phyloP scores from a whole-genome alignment of 2,888 invertebrate species.

The Nectonema munidae region DNA sequence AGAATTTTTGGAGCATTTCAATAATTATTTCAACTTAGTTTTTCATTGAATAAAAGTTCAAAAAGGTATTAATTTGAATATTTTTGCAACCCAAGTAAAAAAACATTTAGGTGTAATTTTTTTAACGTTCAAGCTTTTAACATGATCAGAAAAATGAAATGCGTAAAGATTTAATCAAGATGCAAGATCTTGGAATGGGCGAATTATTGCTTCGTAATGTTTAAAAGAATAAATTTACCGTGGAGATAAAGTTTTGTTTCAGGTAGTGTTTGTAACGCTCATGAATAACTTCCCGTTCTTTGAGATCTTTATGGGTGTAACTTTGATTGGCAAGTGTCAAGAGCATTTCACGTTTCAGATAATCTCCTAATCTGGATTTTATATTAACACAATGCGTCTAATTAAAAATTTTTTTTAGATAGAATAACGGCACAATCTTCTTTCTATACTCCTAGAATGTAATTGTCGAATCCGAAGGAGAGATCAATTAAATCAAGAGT shows the following conservation, averaged over 20 bases:
- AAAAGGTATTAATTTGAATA: too few species aligned
- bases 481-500: slow-evolving; percentile 52
- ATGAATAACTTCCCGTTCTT: slow-evolving; percentile 36
- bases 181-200: too few species aligned
- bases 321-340: slow-evolving; percentile 26
- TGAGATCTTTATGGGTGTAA: slow-evolving; percentile 32
- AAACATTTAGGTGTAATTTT: too few species aligned
- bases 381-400: slow-evolving; percentile 65
- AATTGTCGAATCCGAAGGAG: slow-evolving; percentile 66
- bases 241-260: not conserved
- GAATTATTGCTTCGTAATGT: too few species aligned
- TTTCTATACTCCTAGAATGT: slow-evolving; percentile 39
- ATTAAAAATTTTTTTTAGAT: slow-evolving; percentile 11
- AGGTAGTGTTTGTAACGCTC: slow-evolving; percentile 42
- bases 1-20: too few species aligned
- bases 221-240: too few species aligned
- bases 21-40: too few species aligned
- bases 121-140: too few species aligned
- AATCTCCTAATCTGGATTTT: slow-evolving; percentile 45
- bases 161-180: too few species aligned
- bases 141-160: too few species aligned
- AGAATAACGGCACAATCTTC: not conserved
- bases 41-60: too few species aligned
- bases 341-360: slow-evolving; percentile 50
- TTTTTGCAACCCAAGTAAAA: too few species aligned